Evolutionary conservation across 2,113 vertebrate genomes (phyloP), one percentile per base, ranked within the genome.

Genomic region (human): DNA sequence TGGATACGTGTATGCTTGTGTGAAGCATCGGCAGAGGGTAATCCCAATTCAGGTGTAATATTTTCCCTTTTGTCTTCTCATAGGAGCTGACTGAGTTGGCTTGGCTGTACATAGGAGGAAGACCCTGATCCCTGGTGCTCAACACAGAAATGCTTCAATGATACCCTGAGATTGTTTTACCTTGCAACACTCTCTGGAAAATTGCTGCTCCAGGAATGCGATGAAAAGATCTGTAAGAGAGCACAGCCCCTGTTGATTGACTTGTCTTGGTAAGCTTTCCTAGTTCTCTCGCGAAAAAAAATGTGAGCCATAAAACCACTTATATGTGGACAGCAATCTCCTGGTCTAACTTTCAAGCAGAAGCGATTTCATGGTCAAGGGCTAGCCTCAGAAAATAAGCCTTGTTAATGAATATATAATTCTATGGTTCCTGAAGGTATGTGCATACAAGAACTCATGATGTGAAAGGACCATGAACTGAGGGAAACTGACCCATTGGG

Each of bases 261-360:
- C 25, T 3, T 8, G 20, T 52, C 45, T 75, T 20, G 11, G 13
- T 84, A 57, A 52, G 78, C 12, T 91, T 97, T 97, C 80, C 13
- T 79, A 17, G 5, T 61, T 96, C 35, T 97, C 97, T 68, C 32
- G 18, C 18, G 0, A 2, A 55, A 8, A 50, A 35, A 93, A 52
- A 93, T 59, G 30, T 90, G 32, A 95, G 82, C 23, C 30, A 38
- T 61, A 43, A 86, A 97, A 97, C 76, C 61, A 95, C 95, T 97
- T 93, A 86, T 96, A 59, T 72, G 14, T 78, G 43, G n/a, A 70
- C 32, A 70, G 50, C 12, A 92, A 81, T 73, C 40, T 89, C 38
- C 30, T 23, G 0, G 75, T 89, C 43, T 94, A 72, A 30, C 81
- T 91, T 92, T 40, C 93, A 32, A 10, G 48, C 40, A 87, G 4